These are phyloP conservation scores for Macquaria ambigua DNA, from an alignment of 2,113 vertebrate genomes.

Conservation along the genomic window DNA sequence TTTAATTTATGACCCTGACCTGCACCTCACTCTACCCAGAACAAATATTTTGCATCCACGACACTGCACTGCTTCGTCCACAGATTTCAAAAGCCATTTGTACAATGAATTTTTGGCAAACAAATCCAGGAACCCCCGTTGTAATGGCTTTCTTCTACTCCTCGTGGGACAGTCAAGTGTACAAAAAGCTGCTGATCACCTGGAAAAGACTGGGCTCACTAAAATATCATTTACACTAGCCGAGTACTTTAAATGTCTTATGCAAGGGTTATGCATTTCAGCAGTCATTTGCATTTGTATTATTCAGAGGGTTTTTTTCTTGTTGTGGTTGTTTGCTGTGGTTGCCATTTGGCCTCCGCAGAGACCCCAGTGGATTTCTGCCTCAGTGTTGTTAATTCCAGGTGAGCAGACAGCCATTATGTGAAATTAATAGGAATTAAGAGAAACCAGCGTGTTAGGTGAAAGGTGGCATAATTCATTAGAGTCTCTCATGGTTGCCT, in stretches of 20 bases:
- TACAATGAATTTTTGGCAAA: constrained; percentile 71
- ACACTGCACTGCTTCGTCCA: constrained; percentile 62
- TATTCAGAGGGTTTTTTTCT: constrained; percentile 56
- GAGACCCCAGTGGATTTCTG: constrained; percentile 72
- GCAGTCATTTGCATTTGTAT: constrained; percentile 76
- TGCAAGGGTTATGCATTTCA: constrained; percentile 70
- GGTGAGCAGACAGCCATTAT: constrained; percentile 82
- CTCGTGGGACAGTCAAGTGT: constrained; percentile 71
- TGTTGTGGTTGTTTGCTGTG: constrained; percentile 73
- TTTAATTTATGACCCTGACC: constrained; percentile 35
- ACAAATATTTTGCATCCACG: constrained; percentile 50
- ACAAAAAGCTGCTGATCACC: constrained; percentile 82
- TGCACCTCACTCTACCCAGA: neutral
- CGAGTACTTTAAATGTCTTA: constrained; percentile 65
- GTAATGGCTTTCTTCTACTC: constrained; percentile 77
- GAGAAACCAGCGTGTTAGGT: constrained; percentile 72
- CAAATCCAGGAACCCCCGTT: constrained; percentile 62
- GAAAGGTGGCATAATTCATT: constrained; percentile 74
- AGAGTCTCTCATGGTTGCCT: constrained; percentile 45
- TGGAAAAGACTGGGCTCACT: constrained; percentile 62
- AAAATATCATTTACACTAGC: constrained; percentile 68
- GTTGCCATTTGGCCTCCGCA: constrained; percentile 74
- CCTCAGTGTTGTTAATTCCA: constrained; percentile 81
- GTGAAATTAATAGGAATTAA: constrained; percentile 82
- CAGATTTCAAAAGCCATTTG: constrained; percentile 69